A percentile compares a stretch with the other conserved stretches of the same genome.
Evolutionary conservation across 1,140 invertebrate species (phyloP).

Genomic region (Delia radicum): DNA sequence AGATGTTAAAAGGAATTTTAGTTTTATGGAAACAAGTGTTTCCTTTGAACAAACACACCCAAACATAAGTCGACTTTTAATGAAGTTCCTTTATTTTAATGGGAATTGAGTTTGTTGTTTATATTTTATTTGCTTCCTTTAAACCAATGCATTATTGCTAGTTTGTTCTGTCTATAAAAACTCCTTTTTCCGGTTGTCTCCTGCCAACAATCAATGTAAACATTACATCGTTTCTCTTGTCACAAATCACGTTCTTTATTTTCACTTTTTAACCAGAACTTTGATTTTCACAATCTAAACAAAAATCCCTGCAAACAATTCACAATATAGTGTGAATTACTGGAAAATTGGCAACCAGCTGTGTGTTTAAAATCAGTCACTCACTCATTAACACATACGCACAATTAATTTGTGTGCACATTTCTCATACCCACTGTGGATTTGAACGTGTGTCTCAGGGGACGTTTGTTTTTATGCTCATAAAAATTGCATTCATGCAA

Average conservation of each 20-base stretch:
- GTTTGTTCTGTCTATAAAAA: not conserved
- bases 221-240: not conserved
- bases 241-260: not conserved
- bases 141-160: no score
- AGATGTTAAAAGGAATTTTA: not conserved
- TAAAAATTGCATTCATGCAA: slow-evolving; percentile 6
- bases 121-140: not conserved
- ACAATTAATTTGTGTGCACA: no score
- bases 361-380: no score
- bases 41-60: not conserved
- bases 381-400: no score
- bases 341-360: slow-evolving; percentile 18
- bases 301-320: not conserved
- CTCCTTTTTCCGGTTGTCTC: not conserved
- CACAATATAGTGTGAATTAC: not conserved
- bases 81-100: not conserved
- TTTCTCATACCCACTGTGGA: no score
- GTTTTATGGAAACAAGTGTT: not conserved
- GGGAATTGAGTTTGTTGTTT: not conserved
- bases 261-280: not conserved
- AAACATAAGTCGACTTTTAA: not conserved
- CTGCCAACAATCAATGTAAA: not conserved
- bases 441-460: not conserved
- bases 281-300: not conserved
- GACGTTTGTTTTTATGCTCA: not conserved